These are phyloP conservation scores for Macrostomum lignano DNA, from an alignment of 1,140 invertebrate genomes.

Conservation along the genomic window DNA sequence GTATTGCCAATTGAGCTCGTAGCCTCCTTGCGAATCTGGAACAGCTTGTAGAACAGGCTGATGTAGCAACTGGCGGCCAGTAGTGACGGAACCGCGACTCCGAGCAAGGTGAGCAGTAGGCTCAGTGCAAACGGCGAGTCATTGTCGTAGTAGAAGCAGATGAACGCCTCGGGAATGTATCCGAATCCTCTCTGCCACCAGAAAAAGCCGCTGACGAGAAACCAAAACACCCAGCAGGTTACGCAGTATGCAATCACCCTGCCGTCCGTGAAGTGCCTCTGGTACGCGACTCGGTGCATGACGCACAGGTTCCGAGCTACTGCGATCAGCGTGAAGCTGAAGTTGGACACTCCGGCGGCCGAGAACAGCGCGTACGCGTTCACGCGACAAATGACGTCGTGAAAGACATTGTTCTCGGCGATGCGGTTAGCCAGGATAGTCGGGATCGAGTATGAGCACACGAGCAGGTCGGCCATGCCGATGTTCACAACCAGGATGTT, in stretches of 20 bases:
- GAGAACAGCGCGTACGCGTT: conserved; percentile 1
- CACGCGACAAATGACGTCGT: not conserved
- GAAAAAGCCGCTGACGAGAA: not conserved
- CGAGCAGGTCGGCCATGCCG: not conserved
- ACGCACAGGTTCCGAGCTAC: not conserved
- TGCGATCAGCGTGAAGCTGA: conserved; percentile 1
- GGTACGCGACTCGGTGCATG: not conserved
- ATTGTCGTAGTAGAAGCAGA: conserved; percentile 1
- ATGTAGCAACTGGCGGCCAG: not conserved
- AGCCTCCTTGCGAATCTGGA: not conserved
- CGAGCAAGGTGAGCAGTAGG: not conserved
- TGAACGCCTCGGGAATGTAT: conserved; percentile 1
- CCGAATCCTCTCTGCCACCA: not conserved
- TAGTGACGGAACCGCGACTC: not conserved
- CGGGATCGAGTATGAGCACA: not conserved
- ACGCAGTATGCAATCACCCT: not conserved
- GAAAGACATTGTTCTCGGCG: not conserved
- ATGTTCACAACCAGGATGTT: not conserved
- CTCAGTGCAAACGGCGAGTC: not conserved
- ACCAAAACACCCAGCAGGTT: not conserved
- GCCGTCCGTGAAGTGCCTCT: not conserved
- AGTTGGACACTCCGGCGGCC: not conserved
- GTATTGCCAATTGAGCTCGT: not conserved
- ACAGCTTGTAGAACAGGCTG: not conserved
- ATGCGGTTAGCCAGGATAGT: not conserved